Base-by-base conservation (phyloP, 2,888 invertebrate genomes). In the Drosophila mettleri region DNA sequence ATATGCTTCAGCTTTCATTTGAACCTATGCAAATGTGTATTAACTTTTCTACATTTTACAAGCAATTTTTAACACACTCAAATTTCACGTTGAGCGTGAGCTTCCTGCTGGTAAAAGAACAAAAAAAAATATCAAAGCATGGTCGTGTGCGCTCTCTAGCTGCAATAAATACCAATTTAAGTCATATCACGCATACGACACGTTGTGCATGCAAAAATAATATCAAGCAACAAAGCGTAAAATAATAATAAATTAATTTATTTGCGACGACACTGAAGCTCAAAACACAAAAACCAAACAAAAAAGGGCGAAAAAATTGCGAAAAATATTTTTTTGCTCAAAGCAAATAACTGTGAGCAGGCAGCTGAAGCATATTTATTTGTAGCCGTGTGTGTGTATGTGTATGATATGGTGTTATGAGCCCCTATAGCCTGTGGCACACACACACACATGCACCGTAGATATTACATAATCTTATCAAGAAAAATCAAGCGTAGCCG, bases 181-280 rank as follows among this genome's bases (percentile, higher is more conserved):
- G 69, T 71, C 83, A 78, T 79, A 84, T 79, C 84, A 81, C 81
- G 81, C 74, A 86, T 74, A 63, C 79, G 81, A 77, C 74, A 69
- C 65, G 81, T 58, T 67, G 55, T 69, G 69, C 86, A 84, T 83
- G 79, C 72, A 74, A 70, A 83, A 77, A 83, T 34, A 49, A 79
- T 77, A 67, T 68, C 55, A 64, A 57, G 58, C 58, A 66, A 58
- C 60, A 66, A 64, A 63, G 66, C 54, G 69, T 69, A 60, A 70
- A 75, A 80, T 83, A 83, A 85, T 85, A 76, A 87, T 84, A 81
- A 85, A 87, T 85, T 85, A 85, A 85, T 87, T 87, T 85, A 87
- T 87, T 80, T 87, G 78, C 83, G 75, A 69, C 80, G 41, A 39
- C 38, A 68, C 33, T 67, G 61, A 55, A 34, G 53, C 49, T 12